Evolutionary conservation across 2,113 vertebrate species (phyloP), one percentile per base, ranked within the genome.

Genomic region (Probosciger aterrimus): DNA sequence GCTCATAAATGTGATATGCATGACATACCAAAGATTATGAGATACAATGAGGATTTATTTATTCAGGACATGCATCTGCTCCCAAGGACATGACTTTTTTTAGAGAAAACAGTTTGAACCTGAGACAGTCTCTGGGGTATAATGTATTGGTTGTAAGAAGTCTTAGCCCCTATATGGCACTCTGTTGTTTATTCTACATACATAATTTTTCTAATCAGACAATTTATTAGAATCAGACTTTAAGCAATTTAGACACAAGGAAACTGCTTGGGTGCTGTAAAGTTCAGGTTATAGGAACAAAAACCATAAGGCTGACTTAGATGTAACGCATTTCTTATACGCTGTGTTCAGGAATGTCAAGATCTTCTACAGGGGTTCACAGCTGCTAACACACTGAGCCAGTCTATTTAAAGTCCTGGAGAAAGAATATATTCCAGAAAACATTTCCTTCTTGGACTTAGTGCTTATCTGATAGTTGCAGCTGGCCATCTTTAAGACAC

Each of bases 381-480:
- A 27, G 73, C 60, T 93, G 50, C 69, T 78, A 53, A 53, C n/a
- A 59, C 5, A 5, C 17, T 37, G 37, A 92, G 25, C 25, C 88
- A 94, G 73, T 20, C 73, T 78, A 37, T 47, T 68, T 63, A 47
- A 83, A 91, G 46, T 77, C 41, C 73, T 78, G 68, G 73, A 70
- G 55, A 70, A 71, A 80, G 20, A 80, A 25, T 14, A 6, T 33
- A 39, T 84, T 93, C 89, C 73, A 84, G 60, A 81, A 88, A 49
- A 60, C 3, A 27, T 74, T 81, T 93, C 19, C 47, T 94, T 20
- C 60, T 77, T 83, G 73, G 18, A 50, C 55, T 6, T 78, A 68
- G 47, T 50, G 23, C 39, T 90, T 92, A 90, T 81, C 83, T 82
- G 90, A 88, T 68, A 90, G 85, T 14, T 85, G 57, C 70, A 95